Evolutionary conservation across 2,888 invertebrate genomes (phyloP).

Genomic region (Eupeodes latifasciatus): DNA sequence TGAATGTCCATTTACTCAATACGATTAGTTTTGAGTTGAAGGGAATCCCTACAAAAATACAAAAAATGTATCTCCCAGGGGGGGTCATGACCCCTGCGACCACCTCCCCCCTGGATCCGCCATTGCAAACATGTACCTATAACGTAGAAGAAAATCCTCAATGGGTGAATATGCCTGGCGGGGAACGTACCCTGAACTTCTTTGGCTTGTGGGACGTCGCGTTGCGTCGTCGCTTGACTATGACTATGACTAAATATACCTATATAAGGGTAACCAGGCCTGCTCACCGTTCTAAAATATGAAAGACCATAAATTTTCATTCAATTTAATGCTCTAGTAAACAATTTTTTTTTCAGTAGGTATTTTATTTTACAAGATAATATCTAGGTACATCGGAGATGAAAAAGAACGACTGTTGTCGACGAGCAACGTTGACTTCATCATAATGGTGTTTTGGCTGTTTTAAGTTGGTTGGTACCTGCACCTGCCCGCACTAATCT

Average conservation of each 20-base stretch:
- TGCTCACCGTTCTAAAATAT: conserved; percentile 79
- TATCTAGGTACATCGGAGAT: conserved; percentile 26
- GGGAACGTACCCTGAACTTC: not conserved
- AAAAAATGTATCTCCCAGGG: too few relatives aligned
- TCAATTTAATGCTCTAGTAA: conserved; percentile 84
- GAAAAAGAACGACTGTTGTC: conserved; percentile 24
- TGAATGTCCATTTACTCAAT: too few relatives aligned
- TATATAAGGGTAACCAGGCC: conserved; percentile 2
- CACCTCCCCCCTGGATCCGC: too few relatives aligned
- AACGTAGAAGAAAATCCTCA: not conserved
- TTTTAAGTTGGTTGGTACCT: not conserved
- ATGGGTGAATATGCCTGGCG: conserved; percentile 21
- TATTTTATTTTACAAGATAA: conserved; percentile 25
- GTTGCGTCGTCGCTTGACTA: not conserved
- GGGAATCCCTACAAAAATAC: too few relatives aligned
- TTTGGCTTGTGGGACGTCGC: not conserved
- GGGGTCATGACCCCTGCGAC: too few relatives aligned
- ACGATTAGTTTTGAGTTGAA: too few relatives aligned
- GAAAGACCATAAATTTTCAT: conserved; percentile 84
- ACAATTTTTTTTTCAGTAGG: conserved; percentile 81
- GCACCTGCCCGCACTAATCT: not conserved
- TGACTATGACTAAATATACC: not conserved
- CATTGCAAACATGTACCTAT: too few relatives aligned
- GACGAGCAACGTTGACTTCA: conserved; percentile 3
- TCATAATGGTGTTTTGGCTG: conserved; percentile 12